phyloP scores from a whole-genome alignment of 2,797 vertebrate species.

The Lutra lutra region DNA sequence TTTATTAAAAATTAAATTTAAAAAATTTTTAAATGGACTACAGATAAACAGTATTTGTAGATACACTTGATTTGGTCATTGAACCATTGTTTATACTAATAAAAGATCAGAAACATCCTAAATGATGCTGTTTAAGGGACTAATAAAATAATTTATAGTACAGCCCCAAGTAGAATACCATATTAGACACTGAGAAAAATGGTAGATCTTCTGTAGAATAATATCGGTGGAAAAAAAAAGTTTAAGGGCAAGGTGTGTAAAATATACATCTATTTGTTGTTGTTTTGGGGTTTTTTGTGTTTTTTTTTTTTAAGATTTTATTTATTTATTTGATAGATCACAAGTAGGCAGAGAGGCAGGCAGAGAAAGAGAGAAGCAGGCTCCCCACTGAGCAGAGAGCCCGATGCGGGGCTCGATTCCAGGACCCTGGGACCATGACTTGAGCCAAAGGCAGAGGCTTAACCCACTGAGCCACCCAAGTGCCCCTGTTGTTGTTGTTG shows the following conservation, averaged over 20 bases:
- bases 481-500: too few species aligned
- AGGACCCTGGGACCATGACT: too few species aligned
- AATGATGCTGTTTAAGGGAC: background rate
- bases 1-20: background rate
- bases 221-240: slow-evolving; percentile 7
- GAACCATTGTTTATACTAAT: slow-evolving; percentile 13
- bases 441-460: too few species aligned
- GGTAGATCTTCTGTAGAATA: background rate
- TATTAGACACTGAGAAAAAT: background rate
- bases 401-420: too few species aligned
- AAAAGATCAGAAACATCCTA: slow-evolving; percentile 14
- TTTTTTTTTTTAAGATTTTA: background rate
- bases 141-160: slow-evolving; percentile 36
- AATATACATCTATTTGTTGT: background rate
- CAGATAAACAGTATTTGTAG: slow-evolving; percentile 16
- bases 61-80: background rate
- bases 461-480: too few species aligned
- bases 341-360: too few species aligned
- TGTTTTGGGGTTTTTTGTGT: too few species aligned
- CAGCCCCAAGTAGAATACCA: background rate
- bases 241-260: background rate
- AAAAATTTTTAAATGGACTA: slow-evolving; percentile 30
- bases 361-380: too few species aligned
- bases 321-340: background rate
- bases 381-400: too few species aligned